These are phyloP conservation scores for Formica selysi DNA, from an alignment of 1,140 invertebrate species.

Conservation along the genomic window DNA sequence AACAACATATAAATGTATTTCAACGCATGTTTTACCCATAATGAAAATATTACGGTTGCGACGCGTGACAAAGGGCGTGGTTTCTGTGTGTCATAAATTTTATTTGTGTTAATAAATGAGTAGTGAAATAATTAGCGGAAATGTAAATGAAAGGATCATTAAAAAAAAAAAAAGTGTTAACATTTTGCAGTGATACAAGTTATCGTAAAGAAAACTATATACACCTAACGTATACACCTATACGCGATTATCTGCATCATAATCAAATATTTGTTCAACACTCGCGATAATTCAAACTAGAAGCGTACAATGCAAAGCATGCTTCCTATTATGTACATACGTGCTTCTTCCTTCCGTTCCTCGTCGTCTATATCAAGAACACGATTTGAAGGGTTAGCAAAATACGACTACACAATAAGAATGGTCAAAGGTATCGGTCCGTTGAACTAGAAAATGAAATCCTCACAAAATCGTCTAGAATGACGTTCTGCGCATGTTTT, in stretches of 20 bases:
- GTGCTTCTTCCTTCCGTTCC: conserved; percentile 16
- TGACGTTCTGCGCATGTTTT: conserved; percentile 53
- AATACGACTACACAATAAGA: conserved; percentile 16
- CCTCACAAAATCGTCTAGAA: conserved; percentile 44
- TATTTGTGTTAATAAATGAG: conserved; percentile 65
- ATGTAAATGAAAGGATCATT: background rate
- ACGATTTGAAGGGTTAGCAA: conserved; percentile 43
- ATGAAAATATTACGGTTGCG: conserved; percentile 23
- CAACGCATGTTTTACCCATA: conserved; percentile 6
- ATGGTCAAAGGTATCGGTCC: conserved; percentile 28
- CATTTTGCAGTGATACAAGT: background rate
- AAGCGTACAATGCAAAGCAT: background rate
- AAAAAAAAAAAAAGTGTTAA: background rate
- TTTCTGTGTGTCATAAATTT: conserved; percentile 51
- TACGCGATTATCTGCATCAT: background rate
- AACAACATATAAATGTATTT: background rate
- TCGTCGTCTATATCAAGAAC: conserved; percentile 36
- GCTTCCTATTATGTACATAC: conserved; percentile 14
- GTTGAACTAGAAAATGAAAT: conserved; percentile 62
- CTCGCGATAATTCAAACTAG: background rate
- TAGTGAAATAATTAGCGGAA: conserved; percentile 34
- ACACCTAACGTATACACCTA: background rate
- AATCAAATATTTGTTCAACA: conserved; percentile 6
- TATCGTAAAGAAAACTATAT: background rate
- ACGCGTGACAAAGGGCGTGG: conserved; percentile 54